These are phyloP conservation scores for Caranx melampygus DNA, from an alignment of 2,113 vertebrate genomes.

Conservation along the genomic window DNA sequence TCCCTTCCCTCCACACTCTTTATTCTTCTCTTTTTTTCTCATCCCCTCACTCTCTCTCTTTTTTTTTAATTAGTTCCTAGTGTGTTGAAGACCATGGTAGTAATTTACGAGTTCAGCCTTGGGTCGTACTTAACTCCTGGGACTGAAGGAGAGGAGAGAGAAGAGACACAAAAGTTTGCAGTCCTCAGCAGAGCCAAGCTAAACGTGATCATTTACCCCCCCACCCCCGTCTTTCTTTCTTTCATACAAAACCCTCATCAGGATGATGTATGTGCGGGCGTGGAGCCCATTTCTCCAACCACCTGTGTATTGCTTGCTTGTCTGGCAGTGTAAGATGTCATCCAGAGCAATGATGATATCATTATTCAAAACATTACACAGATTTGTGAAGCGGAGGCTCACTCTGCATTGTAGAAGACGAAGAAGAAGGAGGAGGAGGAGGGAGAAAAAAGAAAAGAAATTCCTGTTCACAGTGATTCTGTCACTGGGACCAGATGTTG, in stretches of 20 bases:
- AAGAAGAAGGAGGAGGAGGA: not conserved
- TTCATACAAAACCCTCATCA: constrained; percentile 54
- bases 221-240: constrained; percentile 12
- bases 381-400: constrained; percentile 54
- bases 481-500: constrained; percentile 73
- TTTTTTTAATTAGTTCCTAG: constrained; percentile 51
- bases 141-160: constrained; percentile 18
- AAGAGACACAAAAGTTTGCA: constrained; percentile 12
- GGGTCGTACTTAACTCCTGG: constrained; percentile 43
- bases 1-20: not conserved
- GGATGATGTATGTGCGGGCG: constrained; percentile 64
- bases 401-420: constrained; percentile 31
- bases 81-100: constrained; percentile 31
- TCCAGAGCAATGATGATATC: constrained; percentile 68
- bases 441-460: constrained; percentile 18
- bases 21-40: not conserved
- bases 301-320: constrained; percentile 67
- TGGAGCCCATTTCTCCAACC: constrained; percentile 66
- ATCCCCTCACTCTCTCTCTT: not conserved
- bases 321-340: constrained; percentile 68
- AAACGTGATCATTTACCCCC: constrained; percentile 50
- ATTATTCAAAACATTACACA: constrained; percentile 71
- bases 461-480: constrained; percentile 53
- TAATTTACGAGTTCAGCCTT: constrained; percentile 61
- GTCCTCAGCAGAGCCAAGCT: constrained; percentile 20